phyloP scores from a whole-genome alignment of 2,888 invertebrate species.

The Drosophila kambysellisi region DNA sequence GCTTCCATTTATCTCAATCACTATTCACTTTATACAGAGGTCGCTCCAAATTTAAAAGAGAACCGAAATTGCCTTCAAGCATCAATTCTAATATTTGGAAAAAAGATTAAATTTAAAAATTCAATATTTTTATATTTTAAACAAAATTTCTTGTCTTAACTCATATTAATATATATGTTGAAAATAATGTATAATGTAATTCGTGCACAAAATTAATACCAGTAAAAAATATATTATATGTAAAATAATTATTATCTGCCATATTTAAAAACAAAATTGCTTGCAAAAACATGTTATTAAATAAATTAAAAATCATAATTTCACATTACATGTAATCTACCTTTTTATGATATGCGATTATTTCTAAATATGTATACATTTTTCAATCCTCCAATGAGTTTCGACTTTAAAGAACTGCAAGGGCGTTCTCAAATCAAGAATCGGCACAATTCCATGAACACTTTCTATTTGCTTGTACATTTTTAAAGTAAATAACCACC shows the following conservation, averaged over 20 bases:
- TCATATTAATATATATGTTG: not conserved
- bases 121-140: not conserved
- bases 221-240: not conserved
- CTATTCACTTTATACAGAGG: constrained; percentile 12
- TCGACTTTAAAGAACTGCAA: not conserved
- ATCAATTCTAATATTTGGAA: not conserved
- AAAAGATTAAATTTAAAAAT: not conserved
- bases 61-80: not conserved
- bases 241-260: not conserved
- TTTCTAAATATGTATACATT: not conserved
- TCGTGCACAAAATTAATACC: not conserved
- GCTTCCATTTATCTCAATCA: constrained; percentile 14
- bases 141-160: not conserved
- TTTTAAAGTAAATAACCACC: not conserved
- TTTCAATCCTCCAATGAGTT: not conserved
- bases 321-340: not conserved
- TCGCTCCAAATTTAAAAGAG: not conserved
- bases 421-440: not conserved
- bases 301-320: not conserved
- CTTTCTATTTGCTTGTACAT: not conserved
- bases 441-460: not conserved
- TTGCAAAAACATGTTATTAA: not conserved
- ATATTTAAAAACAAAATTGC: not conserved
- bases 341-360: not conserved
- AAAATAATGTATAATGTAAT: not conserved